Evolutionary conservation across 2,113 vertebrate species (phyloP).

Genomic region (Nipponia nippon): DNA sequence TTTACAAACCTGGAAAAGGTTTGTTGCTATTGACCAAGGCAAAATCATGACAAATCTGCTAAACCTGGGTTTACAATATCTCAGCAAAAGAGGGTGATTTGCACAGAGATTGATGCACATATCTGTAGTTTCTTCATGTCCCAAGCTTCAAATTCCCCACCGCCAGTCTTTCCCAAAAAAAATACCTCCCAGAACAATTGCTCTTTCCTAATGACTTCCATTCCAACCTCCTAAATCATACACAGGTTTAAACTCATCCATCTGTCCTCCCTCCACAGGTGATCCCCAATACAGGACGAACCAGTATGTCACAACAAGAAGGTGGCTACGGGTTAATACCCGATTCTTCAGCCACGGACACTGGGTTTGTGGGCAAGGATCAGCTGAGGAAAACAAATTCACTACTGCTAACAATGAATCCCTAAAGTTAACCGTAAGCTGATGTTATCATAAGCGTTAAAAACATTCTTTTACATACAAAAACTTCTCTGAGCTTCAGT

Average conservation of each 20-base stretch:
- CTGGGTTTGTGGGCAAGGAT: not conserved
- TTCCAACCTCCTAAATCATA: slow-evolving; percentile 44
- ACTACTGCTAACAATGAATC: not conserved
- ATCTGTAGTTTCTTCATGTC: not conserved
- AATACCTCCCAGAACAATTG: not conserved
- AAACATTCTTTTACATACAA: not conserved
- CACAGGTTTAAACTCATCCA: slow-evolving; percentile 31
- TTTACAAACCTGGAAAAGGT: not conserved
- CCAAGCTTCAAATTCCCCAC: not conserved
- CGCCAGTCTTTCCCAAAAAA: not conserved
- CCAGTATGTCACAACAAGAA: not conserved
- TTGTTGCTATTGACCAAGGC: not conserved
- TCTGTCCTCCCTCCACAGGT: not conserved
- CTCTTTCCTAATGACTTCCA: slow-evolving; percentile 33
- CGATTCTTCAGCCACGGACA: not conserved
- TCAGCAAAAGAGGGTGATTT: not conserved
- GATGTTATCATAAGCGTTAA: not conserved
- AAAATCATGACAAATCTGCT: not conserved
- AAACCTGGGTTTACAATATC: not conserved
- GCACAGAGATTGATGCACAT: not conserved
- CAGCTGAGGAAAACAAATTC: not conserved
- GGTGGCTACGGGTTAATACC: not conserved
- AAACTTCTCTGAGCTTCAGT: not conserved
- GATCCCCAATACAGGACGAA: slow-evolving; percentile 3
- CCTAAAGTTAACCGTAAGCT: not conserved